Evolutionary conservation across 2,888 invertebrate species (phyloP).

Genomic region (Gandaritis pyraliata): DNA sequence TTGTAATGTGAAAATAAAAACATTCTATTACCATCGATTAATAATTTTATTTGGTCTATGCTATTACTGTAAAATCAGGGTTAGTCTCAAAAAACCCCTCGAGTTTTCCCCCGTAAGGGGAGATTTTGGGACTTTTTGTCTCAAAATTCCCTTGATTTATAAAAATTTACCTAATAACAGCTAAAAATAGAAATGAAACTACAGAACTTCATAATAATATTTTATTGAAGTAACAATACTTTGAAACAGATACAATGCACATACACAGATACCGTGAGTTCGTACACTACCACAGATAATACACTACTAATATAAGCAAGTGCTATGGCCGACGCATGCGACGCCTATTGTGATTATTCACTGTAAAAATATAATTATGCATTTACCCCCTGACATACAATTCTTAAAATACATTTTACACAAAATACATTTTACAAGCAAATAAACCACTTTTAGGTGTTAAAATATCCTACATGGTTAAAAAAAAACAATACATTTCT

Average conservation of each 20-base stretch:
- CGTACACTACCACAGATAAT: slow-evolving; percentile 46
- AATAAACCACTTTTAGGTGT: slow-evolving; percentile 1
- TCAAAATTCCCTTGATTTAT: too few relatives aligned
- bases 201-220: slow-evolving; percentile 56
- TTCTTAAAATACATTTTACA: too few relatives aligned
- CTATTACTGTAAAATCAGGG: too few relatives aligned
- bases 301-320: slow-evolving; percentile 28
- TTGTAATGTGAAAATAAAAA: too few relatives aligned
- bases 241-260: slow-evolving; percentile 55
- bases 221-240: slow-evolving; percentile 80
- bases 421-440: slow-evolving; percentile 5
- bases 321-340: slow-evolving; percentile 6
- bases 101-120: too few relatives aligned
- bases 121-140: too few relatives aligned
- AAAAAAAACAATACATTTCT: slow-evolving; percentile 18
- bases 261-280: slow-evolving; percentile 28
- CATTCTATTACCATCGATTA: too few relatives aligned
- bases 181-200: slow-evolving; percentile 16
- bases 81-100: too few relatives aligned
- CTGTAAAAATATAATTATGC: slow-evolving; percentile 27
- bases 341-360: slow-evolving; percentile 20
- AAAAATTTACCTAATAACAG: too few relatives aligned
- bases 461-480: not conserved
- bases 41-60: too few relatives aligned
- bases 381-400: slow-evolving; percentile 15